A percentile compares a stretch with the other conserved stretches of the same genome.
phyloP scores from a whole-genome alignment of 2,797 vertebrate species.

The Austrolebias charrua region DNA sequence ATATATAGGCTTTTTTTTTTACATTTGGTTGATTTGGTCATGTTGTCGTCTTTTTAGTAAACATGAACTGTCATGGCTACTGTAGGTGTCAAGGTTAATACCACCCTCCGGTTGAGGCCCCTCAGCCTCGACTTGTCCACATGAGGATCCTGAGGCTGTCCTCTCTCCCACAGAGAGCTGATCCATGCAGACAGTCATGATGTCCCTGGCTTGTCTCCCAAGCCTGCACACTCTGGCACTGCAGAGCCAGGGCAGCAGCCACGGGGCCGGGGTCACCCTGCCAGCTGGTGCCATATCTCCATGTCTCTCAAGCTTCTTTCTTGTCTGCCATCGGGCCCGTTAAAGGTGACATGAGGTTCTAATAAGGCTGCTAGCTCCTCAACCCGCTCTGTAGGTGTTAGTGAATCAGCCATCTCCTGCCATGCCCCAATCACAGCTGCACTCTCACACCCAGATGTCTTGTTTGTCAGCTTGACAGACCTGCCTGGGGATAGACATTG shows the following conservation, averaged over 20 bases:
- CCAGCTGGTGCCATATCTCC: slow-evolving; percentile 77
- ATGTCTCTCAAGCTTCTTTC: slow-evolving; percentile 61
- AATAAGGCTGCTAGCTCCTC: slow-evolving; percentile 65
- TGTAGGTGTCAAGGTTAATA: slow-evolving; percentile 71
- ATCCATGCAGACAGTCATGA: slow-evolving; percentile 75
- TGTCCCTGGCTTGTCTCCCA: slow-evolving; percentile 72
- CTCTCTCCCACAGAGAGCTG: slow-evolving; percentile 67
- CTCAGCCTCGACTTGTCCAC: slow-evolving; percentile 55
- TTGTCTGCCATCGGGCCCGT: slow-evolving; percentile 67
- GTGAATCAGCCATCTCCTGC: slow-evolving; percentile 66
- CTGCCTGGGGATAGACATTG: slow-evolving; percentile 72
- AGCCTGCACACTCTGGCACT: slow-evolving; percentile 59
- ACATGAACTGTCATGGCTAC: slow-evolving; percentile 49
- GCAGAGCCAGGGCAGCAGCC: slow-evolving; percentile 69
- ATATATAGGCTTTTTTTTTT: slow-evolving; percentile 32
- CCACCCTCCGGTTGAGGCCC: slow-evolving; percentile 53
- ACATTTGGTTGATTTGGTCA: slow-evolving; percentile 29
- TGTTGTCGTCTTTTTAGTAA: slow-evolving; percentile 35
- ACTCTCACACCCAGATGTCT: slow-evolving; percentile 72
- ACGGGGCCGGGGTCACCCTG: slow-evolving; percentile 77
- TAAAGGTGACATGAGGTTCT: slow-evolving; percentile 73
- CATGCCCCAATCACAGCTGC: slow-evolving; percentile 66
- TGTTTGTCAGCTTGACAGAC: slow-evolving; percentile 74
- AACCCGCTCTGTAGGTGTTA: slow-evolving; percentile 67
- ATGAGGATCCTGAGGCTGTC: slow-evolving; percentile 65